Base-by-base conservation (phyloP, 2,888 invertebrate species). In the Melieria picta region DNA sequence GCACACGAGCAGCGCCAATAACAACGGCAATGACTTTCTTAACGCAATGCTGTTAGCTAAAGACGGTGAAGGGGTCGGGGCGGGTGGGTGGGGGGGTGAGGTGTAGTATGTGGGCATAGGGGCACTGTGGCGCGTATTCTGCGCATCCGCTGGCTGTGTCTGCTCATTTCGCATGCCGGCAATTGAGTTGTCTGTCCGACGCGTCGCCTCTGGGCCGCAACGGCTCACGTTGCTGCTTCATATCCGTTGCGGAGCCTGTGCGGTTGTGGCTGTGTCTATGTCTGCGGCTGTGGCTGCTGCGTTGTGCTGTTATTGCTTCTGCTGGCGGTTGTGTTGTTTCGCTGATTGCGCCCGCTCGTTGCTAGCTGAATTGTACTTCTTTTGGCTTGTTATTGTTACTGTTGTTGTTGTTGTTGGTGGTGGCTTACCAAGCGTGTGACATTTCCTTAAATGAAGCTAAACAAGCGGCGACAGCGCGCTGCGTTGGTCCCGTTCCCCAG, bases 371-470 rank as follows among this genome's bases (percentile, higher is more conserved):
- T 6, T 13, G 42, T n/a, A 11, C 43, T 30, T 42, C n/a, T 42
- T 45, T 47, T 7, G 50, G 5, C 13, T 0, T 45, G 30, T 47
- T 45, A 5, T 10, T 11, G 13, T 9, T 10, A 10, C 13, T 6
- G n/a, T 0, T 45, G 30, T 47, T 45, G 9, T 10, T 11, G 13
- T 9, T 10, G 13, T 42, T 6, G n/a, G 16, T 11, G 46, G 64
- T 55, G 58, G 46, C 48, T 48, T 62, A 63, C 50, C 62, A 65
- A 69, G 69, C 57, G 61, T 56, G 57, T 72, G 65, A 56, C 62
- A 65, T 72, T 69, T 69, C 56, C 69, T 55, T 69, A 69, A 69
- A 69, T 65, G 62, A 69, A 69, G 69, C 48, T 64, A 69, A 69
- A 43, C 65, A 57, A 65, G 60, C 57, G 50, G 50, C 62, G 67